Evolutionary conservation across 2,888 invertebrate genomes (phyloP).

Genomic region (Chouioia cunea): DNA sequence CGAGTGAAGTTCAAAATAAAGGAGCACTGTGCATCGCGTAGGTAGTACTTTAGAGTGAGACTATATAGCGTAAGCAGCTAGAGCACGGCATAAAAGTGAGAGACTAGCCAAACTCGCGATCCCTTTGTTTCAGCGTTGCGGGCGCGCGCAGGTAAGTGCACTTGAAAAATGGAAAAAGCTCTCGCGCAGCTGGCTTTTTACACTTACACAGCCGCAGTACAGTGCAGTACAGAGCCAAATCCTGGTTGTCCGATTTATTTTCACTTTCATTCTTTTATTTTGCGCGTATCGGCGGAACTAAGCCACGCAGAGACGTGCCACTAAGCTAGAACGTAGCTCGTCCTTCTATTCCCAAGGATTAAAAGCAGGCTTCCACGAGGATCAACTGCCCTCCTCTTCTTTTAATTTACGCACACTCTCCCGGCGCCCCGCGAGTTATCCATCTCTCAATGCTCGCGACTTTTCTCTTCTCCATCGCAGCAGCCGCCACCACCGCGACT

Average conservation of each 20-base stretch:
- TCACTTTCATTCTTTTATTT: slow-evolving; percentile 62
- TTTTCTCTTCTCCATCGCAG: background rate
- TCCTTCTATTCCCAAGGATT: slow-evolving; percentile 32
- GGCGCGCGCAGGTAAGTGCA: slow-evolving; percentile 52
- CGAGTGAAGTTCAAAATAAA: too few species aligned
- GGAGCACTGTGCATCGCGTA: too few species aligned
- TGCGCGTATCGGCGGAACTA: slow-evolving; percentile 51
- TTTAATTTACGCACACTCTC: slow-evolving; percentile 27
- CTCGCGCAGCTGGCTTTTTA: slow-evolving; percentile 33
- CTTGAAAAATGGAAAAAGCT: slow-evolving; percentile 58
- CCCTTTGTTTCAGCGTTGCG: slow-evolving; percentile 43
- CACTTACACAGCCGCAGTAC: slow-evolving; percentile 35
- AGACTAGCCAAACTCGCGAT: slow-evolving; percentile 13
- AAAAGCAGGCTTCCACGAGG: slow-evolving; percentile 40
- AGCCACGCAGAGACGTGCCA: slow-evolving; percentile 56
- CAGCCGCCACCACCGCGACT: slow-evolving; percentile 12
- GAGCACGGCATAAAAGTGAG: too few species aligned
- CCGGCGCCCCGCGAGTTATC: slow-evolving; percentile 13
- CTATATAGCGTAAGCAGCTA: too few species aligned
- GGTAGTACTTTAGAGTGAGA: too few species aligned
- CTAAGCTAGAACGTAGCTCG: slow-evolving; percentile 31
- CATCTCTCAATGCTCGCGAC: slow-evolving; percentile 1
- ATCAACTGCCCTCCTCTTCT: slow-evolving; percentile 21
- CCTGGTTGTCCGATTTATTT: slow-evolving; percentile 59
- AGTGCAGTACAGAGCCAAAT: slow-evolving; percentile 48